Conservation (phyloP, 2,888 invertebrate genomes). For the Temnothorax unifasciatus region DNA sequence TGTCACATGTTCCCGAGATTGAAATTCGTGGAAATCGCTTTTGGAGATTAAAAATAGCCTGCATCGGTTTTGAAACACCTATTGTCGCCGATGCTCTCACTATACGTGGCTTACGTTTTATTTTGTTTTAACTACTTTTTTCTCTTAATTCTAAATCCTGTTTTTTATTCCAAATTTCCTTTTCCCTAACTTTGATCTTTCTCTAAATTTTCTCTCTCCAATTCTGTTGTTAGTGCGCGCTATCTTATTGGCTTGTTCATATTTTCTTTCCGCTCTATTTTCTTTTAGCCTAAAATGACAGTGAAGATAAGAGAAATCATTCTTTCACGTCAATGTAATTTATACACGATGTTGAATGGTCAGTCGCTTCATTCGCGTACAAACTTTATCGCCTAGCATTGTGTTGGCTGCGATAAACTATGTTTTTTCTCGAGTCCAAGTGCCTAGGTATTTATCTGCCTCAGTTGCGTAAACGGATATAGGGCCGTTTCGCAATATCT, state of each 20-base stretch:
- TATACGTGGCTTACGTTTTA: not conserved
- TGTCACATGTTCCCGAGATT: conserved; percentile 18
- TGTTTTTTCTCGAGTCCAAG: not conserved
- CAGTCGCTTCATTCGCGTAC: not conserved
- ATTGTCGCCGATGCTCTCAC: not conserved
- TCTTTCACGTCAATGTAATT: conserved; percentile 13
- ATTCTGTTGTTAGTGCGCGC: not conserved
- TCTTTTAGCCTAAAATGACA: not conserved
- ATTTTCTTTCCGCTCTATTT: not conserved
- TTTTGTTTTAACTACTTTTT: not conserved
- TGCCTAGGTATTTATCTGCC: not conserved
- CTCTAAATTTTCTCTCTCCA: not conserved
- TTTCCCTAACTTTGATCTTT: not conserved
- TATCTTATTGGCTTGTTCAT: not conserved
- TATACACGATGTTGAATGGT: conserved; percentile 6
- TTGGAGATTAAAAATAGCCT: conserved; percentile 9
- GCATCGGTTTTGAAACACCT: not conserved
- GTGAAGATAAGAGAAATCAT: not conserved
- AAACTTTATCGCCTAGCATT: conserved; percentile 24
- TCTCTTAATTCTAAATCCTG: not conserved
- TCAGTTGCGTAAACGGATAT: not conserved
- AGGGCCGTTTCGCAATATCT: not conserved
- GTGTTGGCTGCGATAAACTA: conserved; percentile 9
- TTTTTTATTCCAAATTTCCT: not conserved
- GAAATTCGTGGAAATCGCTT: conserved; percentile 8